Conservation (phyloP, 2,113 vertebrate genomes). For the Spea bombifrons region DNA sequence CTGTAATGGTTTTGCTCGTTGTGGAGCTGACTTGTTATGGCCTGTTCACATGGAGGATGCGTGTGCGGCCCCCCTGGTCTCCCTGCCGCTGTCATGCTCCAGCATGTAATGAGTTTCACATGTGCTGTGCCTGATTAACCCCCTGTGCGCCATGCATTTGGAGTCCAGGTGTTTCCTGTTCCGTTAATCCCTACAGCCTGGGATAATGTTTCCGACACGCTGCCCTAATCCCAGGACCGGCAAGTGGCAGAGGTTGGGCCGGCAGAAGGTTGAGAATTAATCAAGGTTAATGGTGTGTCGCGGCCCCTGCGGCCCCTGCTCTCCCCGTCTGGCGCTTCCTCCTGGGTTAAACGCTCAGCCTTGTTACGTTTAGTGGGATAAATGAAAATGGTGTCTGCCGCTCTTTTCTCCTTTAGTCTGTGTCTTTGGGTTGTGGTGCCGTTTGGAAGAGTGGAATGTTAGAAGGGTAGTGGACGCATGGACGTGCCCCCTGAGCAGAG, state of each 20-base stretch:
- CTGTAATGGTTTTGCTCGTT: too few relatives aligned
- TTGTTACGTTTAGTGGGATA: background rate
- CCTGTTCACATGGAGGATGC: too few relatives aligned
- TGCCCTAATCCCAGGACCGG: background rate
- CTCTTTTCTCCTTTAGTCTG: background rate
- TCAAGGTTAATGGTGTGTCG: background rate
- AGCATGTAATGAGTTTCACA: background rate
- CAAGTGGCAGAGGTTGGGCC: background rate
- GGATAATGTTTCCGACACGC: slow-evolving; percentile 1
- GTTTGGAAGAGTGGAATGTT: background rate
- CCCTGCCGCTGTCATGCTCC: background rate
- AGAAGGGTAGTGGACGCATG: background rate
- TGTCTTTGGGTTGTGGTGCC: background rate
- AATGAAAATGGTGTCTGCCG: background rate
- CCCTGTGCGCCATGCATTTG: background rate
- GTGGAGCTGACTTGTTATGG: too few relatives aligned
- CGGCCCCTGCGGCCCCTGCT: background rate
- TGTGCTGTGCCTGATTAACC: slow-evolving; percentile 12
- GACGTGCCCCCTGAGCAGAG: background rate
- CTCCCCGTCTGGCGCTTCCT: background rate
- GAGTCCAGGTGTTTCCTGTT: slow-evolving; percentile 11
- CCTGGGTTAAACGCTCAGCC: background rate
- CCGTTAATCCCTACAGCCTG: background rate
- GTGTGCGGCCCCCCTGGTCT: background rate
- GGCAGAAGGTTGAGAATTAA: background rate